phyloP scores from a whole-genome alignment of 1,140 invertebrate species.

The Orchesella cincta region DNA sequence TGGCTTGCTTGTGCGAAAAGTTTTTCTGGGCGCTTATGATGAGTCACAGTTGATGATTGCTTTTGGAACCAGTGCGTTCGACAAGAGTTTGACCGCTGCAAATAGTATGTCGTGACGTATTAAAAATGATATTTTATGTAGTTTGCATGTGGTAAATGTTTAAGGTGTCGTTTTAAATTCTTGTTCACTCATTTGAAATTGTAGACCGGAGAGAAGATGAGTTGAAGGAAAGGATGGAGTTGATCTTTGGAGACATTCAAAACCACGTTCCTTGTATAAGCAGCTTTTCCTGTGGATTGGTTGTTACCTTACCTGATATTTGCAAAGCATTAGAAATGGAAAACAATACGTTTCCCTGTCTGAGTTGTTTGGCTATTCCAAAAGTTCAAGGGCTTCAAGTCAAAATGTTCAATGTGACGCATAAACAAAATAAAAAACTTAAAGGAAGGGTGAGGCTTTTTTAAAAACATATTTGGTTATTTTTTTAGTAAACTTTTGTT shows the following conservation, averaged over 20 bases:
- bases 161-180: conserved; percentile 26
- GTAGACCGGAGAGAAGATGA: neutral
- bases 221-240: neutral
- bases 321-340: conserved; percentile 35
- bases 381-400: conserved; percentile 35
- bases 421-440: neutral
- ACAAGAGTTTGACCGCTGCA: neutral
- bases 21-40: neutral
- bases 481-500: conserved; percentile 26
- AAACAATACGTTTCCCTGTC: conserved; percentile 19
- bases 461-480: neutral
- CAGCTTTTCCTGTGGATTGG: conserved; percentile 33
- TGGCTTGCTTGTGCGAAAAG: neutral
- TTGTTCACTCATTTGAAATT: conserved; percentile 8
- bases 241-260: conserved; percentile 11
- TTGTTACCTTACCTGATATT: conserved; percentile 27
- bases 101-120: neutral
- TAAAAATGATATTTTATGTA: conserved; percentile 31
- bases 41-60: conserved; percentile 2
- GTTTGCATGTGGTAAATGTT: conserved; percentile 31
- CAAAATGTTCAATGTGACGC: conserved; percentile 29
- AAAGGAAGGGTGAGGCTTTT: conserved; percentile 23
- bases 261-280: conserved; percentile 24
- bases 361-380: conserved; percentile 43
- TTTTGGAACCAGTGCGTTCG: conserved; percentile 22